A percentile compares a stretch with the other conserved stretches of the same genome.
phyloP scores from a whole-genome alignment of 1,140 invertebrate genomes.

The Aphelinus certus region DNA sequence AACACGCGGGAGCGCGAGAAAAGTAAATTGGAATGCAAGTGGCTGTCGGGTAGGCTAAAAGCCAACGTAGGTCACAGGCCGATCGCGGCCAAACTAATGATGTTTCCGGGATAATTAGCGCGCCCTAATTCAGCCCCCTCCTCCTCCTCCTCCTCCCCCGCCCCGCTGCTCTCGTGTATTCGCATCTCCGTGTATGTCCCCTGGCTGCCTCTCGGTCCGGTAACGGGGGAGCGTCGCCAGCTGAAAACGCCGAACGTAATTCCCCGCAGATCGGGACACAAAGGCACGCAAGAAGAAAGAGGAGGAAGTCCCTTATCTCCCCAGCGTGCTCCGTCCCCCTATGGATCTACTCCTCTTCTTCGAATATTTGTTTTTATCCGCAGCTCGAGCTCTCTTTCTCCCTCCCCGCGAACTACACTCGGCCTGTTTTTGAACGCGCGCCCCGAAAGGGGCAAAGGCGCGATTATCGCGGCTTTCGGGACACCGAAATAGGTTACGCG shows the following conservation, averaged over 20 bases:
- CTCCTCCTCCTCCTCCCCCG: too few species aligned
- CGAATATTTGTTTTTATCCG: background rate
- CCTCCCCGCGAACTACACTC: too few species aligned
- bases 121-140: slow-evolving; percentile 17
- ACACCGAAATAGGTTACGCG: too few species aligned
- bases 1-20: background rate
- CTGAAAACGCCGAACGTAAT: slow-evolving; percentile 1
- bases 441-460: too few species aligned
- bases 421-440: too few species aligned
- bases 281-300: background rate
- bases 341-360: background rate
- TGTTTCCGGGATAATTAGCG: slow-evolving; percentile 35
- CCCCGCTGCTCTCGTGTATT: too few species aligned
- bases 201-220: too few species aligned
- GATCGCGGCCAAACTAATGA: slow-evolving; percentile 30
- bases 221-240: background rate
- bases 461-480: too few species aligned
- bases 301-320: too few species aligned
- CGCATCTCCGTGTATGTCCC: too few species aligned
- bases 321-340: background rate
- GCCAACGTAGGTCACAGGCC: too few species aligned
- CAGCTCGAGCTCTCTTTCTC: background rate
- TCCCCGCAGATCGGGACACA: background rate
- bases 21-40: slow-evolving; percentile 13
- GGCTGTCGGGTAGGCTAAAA: too few species aligned